These are phyloP conservation scores for Lycaena phlaeas DNA, from an alignment of 2,888 invertebrate species.

Conservation along the genomic window DNA sequence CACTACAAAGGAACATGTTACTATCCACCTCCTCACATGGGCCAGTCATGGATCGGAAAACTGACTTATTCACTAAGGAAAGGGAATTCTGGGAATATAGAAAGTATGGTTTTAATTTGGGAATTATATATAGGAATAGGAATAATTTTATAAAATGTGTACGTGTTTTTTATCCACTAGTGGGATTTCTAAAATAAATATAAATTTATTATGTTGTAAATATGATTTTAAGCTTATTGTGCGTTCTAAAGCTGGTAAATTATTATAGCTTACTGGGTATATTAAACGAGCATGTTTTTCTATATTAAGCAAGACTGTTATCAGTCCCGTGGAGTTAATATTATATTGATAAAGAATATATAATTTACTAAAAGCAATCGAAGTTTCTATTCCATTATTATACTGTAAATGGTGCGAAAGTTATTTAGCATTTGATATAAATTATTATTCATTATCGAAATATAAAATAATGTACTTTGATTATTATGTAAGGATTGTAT, in stretches of 20 bases:
- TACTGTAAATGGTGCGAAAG: background rate
- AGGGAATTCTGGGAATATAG: background rate
- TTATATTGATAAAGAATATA: background rate
- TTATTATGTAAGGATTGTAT: too few relatives aligned
- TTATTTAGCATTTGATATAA: too few relatives aligned
- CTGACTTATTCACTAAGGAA: background rate
- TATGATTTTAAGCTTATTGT: background rate
- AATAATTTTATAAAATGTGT: too few relatives aligned
- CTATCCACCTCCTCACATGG: background rate
- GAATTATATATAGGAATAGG: too few relatives aligned
- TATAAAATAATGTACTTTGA: too few relatives aligned
- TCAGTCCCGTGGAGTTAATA: background rate
- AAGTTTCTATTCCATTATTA: background rate
- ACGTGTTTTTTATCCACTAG: too few relatives aligned
- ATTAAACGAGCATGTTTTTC: background rate
- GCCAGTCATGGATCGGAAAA: background rate
- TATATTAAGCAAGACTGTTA: too few relatives aligned
- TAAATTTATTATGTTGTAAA: background rate
- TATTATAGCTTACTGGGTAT: background rate
- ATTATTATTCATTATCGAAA: too few relatives aligned
- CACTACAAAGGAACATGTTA: background rate
- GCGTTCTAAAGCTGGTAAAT: slow-evolving; percentile 1
- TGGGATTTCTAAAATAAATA: background rate
- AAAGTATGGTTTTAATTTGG: background rate
- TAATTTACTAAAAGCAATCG: background rate